Conservation (phyloP, 2,797 vertebrate species). For the Muraenolepis orangiensis region DNA sequence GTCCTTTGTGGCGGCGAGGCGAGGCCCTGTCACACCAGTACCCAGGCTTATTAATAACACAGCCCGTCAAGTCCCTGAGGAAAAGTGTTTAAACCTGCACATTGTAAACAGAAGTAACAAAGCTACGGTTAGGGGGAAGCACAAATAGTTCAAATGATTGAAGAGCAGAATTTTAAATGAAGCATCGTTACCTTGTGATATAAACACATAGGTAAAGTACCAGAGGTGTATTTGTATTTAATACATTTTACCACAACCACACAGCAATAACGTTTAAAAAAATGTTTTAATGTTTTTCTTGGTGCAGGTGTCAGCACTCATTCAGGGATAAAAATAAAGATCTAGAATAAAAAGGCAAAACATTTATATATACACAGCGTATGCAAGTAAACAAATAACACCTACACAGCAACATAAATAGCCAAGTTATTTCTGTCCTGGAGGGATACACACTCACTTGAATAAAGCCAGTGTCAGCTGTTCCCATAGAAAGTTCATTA, state of each 20-base stretch:
- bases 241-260: neutral
- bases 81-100: neutral
- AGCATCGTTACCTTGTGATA: neutral
- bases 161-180: too few species aligned
- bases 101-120: neutral
- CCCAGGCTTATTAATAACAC: neutral
- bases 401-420: neutral
- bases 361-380: too few species aligned
- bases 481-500: constrained; percentile 44
- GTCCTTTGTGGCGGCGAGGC: neutral
- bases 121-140: neutral
- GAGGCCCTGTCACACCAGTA: neutral
- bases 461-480: constrained; percentile 14
- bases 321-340: neutral
- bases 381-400: neutral
- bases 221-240: neutral
- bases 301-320: too few species aligned
- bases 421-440: neutral
- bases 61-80: neutral
- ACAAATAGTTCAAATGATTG: neutral
- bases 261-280: neutral
- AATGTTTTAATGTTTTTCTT: neutral
- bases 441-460: neutral
- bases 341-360: neutral
- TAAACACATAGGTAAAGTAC: neutral